These are phyloP conservation scores for Pica pica DNA, from an alignment of 2,113 vertebrate species.

Conservation along the genomic window DNA sequence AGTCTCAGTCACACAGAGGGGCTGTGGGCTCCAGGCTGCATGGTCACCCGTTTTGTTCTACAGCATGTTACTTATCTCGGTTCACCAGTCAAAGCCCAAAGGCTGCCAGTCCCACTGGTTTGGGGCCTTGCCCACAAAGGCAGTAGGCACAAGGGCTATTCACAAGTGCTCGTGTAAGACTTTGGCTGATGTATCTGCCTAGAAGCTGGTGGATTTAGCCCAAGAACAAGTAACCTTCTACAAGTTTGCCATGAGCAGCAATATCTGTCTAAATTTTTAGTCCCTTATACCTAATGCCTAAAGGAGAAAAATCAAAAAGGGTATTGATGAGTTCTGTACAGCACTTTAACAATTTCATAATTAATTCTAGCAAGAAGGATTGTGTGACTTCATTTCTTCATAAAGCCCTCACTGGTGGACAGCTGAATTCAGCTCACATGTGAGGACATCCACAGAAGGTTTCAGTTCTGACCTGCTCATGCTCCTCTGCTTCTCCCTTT, in stretches of 20 bases:
- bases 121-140: fast-evolving
- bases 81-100: neutral
- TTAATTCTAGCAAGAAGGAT: neutral
- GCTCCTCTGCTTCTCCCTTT: neutral
- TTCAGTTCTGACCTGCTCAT: neutral
- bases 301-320: neutral
- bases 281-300: neutral
- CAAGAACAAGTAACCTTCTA: neutral
- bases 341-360: neutral
- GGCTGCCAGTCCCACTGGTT: neutral
- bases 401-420: neutral
- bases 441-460: neutral
- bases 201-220: neutral
- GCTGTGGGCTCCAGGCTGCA: fast-evolving
- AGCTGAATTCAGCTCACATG: neutral
- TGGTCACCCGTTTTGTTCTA: neutral
- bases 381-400: neutral
- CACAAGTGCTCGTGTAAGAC: neutral
- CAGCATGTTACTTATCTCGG: neutral
- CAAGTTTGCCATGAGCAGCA: neutral
- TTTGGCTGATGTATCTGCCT: neutral
- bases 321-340: neutral
- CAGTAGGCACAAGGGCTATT: fast-evolving
- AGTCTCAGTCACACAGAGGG: fast-evolving
- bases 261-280: neutral